Conservation (phyloP, 2,888 invertebrate genomes). For the Malthinus flaveolus region DNA sequence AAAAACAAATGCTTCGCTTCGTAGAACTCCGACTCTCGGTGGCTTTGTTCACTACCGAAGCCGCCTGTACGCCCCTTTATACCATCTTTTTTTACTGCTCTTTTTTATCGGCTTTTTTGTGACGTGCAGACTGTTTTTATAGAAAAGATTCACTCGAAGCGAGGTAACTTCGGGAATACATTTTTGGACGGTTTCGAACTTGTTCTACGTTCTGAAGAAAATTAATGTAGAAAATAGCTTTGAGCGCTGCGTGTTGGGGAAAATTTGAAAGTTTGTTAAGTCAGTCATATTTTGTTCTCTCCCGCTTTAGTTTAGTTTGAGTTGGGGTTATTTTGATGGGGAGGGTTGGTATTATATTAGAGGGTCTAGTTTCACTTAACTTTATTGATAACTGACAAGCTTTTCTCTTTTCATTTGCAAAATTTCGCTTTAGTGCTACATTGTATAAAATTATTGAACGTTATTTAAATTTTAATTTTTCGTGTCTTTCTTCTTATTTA, state of each 20-base stretch:
- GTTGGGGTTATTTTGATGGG: constrained; percentile 40
- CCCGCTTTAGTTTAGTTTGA: constrained; percentile 36
- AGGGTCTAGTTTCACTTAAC: constrained; percentile 31
- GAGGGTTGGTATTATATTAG: constrained; percentile 33
- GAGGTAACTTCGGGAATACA: constrained; percentile 41
- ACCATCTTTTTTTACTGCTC: constrained; percentile 39
- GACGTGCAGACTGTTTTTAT: constrained; percentile 41
- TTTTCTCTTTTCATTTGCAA: constrained; percentile 22
- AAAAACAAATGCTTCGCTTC: constrained; percentile 51
- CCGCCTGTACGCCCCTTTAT: constrained; percentile 42
- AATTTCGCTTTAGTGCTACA: constrained; percentile 10
- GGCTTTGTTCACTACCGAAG: constrained; percentile 37
- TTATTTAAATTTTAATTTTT: too few relatives aligned
- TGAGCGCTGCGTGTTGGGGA: constrained; percentile 39
- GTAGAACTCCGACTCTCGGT: constrained; percentile 27
- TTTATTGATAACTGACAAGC: constrained; percentile 29
- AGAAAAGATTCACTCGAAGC: constrained; percentile 27
- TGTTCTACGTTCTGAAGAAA: constrained; percentile 44
- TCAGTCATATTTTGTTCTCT: constrained; percentile 42
- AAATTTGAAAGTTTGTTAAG: constrained; percentile 47
- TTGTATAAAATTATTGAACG: constrained; percentile 1
- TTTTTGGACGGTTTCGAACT: constrained; percentile 49
- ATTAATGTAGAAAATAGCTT: constrained; percentile 50
- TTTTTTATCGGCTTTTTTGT: constrained; percentile 46
- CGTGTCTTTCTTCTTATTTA: too few relatives aligned